These are phyloP conservation scores for Prostheceraeus crozeri DNA, from an alignment of 2,888 invertebrate genomes.

Conservation along the genomic window DNA sequence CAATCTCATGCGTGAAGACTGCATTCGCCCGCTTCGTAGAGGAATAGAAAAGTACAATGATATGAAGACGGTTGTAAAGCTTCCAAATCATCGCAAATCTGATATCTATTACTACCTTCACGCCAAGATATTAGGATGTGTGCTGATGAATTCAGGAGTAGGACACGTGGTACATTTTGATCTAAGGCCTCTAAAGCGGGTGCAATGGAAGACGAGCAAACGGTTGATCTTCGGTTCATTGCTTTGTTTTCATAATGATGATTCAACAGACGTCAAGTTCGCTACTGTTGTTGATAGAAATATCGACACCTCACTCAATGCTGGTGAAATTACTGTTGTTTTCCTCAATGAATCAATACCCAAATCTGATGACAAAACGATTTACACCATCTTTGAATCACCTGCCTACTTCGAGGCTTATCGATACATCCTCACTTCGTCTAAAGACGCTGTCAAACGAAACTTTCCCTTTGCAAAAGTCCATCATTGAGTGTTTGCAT, in stretches of 20 bases:
- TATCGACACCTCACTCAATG: slow-evolving; percentile 5
- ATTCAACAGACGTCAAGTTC: slow-evolving; percentile 65
- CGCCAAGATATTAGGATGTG: too few relatives aligned
- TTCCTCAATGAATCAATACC: slow-evolving; percentile 10
- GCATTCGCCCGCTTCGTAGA: too few relatives aligned
- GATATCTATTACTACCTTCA: too few relatives aligned
- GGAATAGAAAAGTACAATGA: too few relatives aligned
- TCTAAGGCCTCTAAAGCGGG: slow-evolving; percentile 32
- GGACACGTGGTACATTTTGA: slow-evolving; percentile 41
- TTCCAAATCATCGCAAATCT: too few relatives aligned
- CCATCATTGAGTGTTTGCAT: slow-evolving; percentile 62
- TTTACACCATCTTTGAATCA: slow-evolving; percentile 65
- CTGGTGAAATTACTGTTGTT: neutral
- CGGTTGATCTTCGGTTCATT: slow-evolving; percentile 67
- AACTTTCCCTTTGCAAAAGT: slow-evolving; percentile 65
- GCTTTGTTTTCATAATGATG: slow-evolving; percentile 65
- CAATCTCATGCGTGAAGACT: too few relatives aligned
- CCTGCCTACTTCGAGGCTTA: slow-evolving; percentile 75
- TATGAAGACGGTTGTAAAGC: too few relatives aligned
- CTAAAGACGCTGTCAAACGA: slow-evolving; percentile 62
- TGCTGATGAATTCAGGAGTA: too few relatives aligned
- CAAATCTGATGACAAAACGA: neutral
- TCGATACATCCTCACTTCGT: slow-evolving; percentile 65
- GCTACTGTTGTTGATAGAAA: slow-evolving; percentile 63
- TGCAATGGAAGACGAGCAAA: slow-evolving; percentile 59